Evolutionary conservation across 2,888 invertebrate species (phyloP), one percentile per base, ranked within the genome.

Genomic region (Papilio gigon): DNA sequence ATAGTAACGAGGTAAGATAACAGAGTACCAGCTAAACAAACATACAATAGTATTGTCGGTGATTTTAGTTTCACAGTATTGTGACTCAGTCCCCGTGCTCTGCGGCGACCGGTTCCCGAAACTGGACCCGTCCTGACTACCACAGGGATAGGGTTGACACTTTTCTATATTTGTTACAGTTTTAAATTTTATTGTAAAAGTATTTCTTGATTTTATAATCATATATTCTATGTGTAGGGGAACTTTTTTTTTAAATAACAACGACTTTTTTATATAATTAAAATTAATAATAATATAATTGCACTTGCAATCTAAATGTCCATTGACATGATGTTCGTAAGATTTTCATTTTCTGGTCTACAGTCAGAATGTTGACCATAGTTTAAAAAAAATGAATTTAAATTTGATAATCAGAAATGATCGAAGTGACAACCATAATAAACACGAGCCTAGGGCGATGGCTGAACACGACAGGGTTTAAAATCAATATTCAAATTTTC

Each of bases 401-500:
- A 2, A 1, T n/a, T n/a, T n/a, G n/a, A n/a, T n/a, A n/a, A n/a
- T n/a, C n/a, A n/a, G n/a, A n/a, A n/a, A n/a, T n/a, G n/a, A n/a
- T 53, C 20, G 17, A 56, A 20, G 20, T 63, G 40, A 8, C 59
- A 59, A 64, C 64, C 59, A 8, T 59, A 27, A 20, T 3, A 37
- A 64, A 37, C 20, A 17, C n/a, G 40, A 47, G 42, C 25, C 50
- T 65, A 65, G 65, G 69, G 69, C 35, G 69, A 69, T 60, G 65
- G 65, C 42, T 69, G 17, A 62, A 33, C 22, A 40, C 11, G n/a
- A 65, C 74, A 76, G 73, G 77, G 77, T 71, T 74, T 71, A 68
- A 72, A 75, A 77, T 77, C 77, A 75, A 77, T 77, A 77, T 44
- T 44, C 47, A 50, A 58, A 68, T 60, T 68, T 53, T 17, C 35